Evolutionary conservation across 2,113 vertebrate genomes (phyloP).

Genomic region (Podocnemis expansa): DNA sequence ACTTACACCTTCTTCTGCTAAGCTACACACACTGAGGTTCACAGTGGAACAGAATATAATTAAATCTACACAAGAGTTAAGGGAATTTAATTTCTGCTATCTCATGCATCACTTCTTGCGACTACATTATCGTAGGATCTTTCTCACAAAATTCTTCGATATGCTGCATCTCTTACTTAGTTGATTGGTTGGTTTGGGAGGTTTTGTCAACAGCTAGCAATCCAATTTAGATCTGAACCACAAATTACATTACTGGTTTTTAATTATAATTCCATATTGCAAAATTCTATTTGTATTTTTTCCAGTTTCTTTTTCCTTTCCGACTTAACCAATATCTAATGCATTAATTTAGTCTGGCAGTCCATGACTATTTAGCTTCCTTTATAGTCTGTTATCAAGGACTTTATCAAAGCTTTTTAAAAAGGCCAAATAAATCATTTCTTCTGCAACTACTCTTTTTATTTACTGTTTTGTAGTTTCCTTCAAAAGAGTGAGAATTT

Average conservation of each 20-base stretch:
- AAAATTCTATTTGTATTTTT: neutral
- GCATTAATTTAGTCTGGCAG: neutral
- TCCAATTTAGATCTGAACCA: neutral
- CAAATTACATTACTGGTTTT: neutral
- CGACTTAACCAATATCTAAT: constrained; percentile 11
- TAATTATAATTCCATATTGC: neutral
- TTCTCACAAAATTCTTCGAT: neutral
- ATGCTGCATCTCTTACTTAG: neutral
- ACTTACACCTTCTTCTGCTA: no score
- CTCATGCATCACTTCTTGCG: neutral
- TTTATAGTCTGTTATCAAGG: constrained; percentile 14
- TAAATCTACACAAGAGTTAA: neutral
- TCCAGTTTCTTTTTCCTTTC: neutral
- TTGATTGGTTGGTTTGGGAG: neutral
- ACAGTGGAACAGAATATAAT: neutral
- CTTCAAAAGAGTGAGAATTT: neutral
- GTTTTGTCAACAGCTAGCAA: neutral
- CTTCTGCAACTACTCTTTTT: neutral
- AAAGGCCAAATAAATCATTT: neutral
- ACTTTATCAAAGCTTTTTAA: neutral
- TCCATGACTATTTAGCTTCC: neutral
- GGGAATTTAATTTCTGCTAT: neutral
- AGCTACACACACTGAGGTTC: neutral
- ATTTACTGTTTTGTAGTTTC: rapidly evolving
- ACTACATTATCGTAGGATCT: neutral